Conservation (phyloP, 2,797 vertebrate genomes). For the Scolopax bukidnonensis region DNA sequence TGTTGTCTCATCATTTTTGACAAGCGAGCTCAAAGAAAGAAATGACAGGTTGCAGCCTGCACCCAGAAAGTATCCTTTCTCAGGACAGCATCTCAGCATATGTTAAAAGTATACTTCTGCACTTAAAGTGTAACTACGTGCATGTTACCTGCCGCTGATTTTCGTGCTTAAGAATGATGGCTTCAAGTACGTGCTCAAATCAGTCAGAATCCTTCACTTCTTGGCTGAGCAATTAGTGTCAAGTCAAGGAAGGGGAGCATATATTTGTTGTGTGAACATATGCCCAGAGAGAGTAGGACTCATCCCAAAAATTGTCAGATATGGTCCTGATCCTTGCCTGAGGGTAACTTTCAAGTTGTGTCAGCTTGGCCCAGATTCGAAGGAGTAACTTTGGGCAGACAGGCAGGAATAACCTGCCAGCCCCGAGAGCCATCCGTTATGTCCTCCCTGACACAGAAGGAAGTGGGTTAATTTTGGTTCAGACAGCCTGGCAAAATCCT, state of each 20-base stretch:
- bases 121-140: background rate
- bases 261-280: constrained; percentile 44
- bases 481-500: constrained; percentile 6
- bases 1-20: background rate
- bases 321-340: constrained; percentile 7
- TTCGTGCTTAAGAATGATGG: background rate
- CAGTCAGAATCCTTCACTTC: constrained; percentile 15
- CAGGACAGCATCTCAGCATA: background rate
- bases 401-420: background rate
- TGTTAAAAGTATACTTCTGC: background rate
- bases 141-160: background rate
- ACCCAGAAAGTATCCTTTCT: background rate
- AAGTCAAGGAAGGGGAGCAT: constrained; percentile 25
- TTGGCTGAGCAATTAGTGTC: constrained; percentile 40
- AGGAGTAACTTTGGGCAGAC: constrained; percentile 19
- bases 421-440: background rate
- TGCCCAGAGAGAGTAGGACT: constrained; percentile 16
- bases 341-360: constrained; percentile 23
- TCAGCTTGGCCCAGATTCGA: background rate
- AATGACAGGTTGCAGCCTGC: background rate
- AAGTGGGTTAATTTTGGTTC: constrained; percentile 65
- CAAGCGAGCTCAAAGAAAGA: background rate
- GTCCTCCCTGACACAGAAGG: constrained; percentile 15
- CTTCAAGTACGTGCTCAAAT: background rate
- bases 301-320: constrained; percentile 43